Evolutionary conservation across 1,140 invertebrate genomes (phyloP).

Genomic region (Wasmannia auropunctata): DNA sequence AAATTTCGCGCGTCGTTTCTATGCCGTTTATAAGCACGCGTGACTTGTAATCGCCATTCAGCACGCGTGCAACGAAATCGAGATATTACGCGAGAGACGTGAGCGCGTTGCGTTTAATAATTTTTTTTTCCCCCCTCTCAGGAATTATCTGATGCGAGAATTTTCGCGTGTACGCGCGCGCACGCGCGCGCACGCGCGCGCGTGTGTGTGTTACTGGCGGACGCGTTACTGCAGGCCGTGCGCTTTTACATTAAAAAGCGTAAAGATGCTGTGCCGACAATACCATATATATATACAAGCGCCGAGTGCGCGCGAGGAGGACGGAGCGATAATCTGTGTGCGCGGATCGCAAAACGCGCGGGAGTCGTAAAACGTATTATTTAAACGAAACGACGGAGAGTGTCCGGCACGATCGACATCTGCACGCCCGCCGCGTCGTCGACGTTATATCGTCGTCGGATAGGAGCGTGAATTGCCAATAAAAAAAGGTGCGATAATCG

Average conservation of each 20-base stretch:
- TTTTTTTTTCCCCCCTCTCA: neutral
- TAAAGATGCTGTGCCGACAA: too few species aligned
- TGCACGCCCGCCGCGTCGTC: neutral
- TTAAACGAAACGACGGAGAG: neutral
- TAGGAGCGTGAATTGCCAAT: constrained; percentile 18
- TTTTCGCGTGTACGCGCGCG: neutral
- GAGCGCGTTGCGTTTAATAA: neutral
- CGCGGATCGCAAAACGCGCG: neutral
- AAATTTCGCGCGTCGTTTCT: constrained; percentile 5
- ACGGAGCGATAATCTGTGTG: neutral
- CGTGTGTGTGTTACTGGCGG: too few species aligned
- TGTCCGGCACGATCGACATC: neutral
- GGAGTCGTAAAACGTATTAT: neutral
- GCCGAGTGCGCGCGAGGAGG: neutral
- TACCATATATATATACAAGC: neutral
- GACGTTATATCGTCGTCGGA: neutral
- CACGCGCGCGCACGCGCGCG: too few species aligned
- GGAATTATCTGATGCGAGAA: neutral
- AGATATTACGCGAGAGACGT: neutral
- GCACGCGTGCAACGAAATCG: neutral
- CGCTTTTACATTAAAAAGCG: too few species aligned
- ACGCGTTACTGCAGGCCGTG: too few species aligned
- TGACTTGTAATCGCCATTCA: neutral
- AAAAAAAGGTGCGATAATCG: constrained; percentile 24
- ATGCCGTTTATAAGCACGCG: neutral